phyloP scores from a whole-genome alignment of 30 jellyfish, hydroid and myxozoan genomes.

The Pseudorhiza aurosa region DNA sequence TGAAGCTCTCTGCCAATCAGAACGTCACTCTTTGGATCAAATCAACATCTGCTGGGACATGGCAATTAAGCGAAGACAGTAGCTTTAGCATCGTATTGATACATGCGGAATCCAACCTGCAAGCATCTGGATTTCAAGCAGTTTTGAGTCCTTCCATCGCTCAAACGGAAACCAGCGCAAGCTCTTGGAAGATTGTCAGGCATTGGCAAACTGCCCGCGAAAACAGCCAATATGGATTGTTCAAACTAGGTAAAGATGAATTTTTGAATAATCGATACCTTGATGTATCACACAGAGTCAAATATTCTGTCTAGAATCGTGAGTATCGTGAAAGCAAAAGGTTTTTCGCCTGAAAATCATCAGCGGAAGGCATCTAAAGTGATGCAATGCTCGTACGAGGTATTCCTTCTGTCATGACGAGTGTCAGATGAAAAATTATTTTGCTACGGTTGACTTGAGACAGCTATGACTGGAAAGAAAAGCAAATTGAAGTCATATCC shows the following conservation, averaged over 20 bases:
- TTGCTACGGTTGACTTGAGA: no score
- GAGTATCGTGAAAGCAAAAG: no score
- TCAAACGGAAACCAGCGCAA: slow-evolving; percentile 72
- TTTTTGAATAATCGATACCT: neutral
- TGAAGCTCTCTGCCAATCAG: slow-evolving; percentile 65
- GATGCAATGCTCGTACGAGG: no score
- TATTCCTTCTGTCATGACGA: no score
- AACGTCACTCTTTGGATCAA: slow-evolving; percentile 67
- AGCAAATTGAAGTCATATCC: no score
- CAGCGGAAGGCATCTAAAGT: no score
- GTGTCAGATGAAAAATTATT: no score
- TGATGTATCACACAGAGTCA: neutral
- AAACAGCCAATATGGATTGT: slow-evolving; percentile 66
- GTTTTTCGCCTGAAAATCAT: no score
- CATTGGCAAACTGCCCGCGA: slow-evolving; percentile 69
- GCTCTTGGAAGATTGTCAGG: slow-evolving; percentile 62
- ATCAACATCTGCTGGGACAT: slow-evolving; percentile 61
- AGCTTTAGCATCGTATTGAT: slow-evolving; percentile 59
- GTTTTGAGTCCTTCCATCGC: slow-evolving; percentile 60
- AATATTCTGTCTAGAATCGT: no score
- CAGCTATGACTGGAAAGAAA: no score
- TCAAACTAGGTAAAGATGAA: slow-evolving; percentile 58
- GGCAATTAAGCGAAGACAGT: slow-evolving; percentile 90
- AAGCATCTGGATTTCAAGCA: slow-evolving; percentile 82
- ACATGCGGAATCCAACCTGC: slow-evolving; percentile 23